Evolutionary conservation across 1,140 invertebrate species (phyloP).

Genomic region (Prorops nasuta): DNA sequence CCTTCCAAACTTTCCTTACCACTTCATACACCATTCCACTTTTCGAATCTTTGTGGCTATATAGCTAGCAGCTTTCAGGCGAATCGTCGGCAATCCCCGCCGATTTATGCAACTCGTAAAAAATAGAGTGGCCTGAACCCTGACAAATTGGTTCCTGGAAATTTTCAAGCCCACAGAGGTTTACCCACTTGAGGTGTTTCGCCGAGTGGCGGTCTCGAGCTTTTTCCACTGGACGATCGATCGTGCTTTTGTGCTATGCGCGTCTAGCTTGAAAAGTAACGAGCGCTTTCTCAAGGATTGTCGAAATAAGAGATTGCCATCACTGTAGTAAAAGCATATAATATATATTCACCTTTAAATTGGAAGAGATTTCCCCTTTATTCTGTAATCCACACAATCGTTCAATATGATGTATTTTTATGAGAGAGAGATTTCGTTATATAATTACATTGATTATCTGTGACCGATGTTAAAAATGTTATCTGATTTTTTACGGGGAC

Average conservation of each 20-base stretch:
- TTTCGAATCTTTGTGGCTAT: background rate
- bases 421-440: background rate
- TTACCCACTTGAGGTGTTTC: background rate
- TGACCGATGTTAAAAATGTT: too few relatives aligned
- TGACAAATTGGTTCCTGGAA: background rate
- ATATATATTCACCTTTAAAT: background rate
- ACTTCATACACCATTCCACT: too few relatives aligned
- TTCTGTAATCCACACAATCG: background rate
- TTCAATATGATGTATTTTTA: too few relatives aligned
- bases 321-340: background rate
- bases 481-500: background rate
- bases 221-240: background rate
- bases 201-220: background rate
- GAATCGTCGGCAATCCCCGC: conserved; percentile 14
- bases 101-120: conserved; percentile 32
- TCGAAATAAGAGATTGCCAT: background rate
- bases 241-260: background rate
- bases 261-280: background rate
- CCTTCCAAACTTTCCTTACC: too few relatives aligned
- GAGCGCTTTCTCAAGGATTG: background rate
- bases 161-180: background rate
- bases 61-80: conserved; percentile 16
- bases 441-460: too few relatives aligned
- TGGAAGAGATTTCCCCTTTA: background rate
- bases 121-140: conserved; percentile 5